These are phyloP conservation scores for Matsumyia berberina DNA, from an alignment of 2,888 invertebrate genomes.

Conservation along the genomic window DNA sequence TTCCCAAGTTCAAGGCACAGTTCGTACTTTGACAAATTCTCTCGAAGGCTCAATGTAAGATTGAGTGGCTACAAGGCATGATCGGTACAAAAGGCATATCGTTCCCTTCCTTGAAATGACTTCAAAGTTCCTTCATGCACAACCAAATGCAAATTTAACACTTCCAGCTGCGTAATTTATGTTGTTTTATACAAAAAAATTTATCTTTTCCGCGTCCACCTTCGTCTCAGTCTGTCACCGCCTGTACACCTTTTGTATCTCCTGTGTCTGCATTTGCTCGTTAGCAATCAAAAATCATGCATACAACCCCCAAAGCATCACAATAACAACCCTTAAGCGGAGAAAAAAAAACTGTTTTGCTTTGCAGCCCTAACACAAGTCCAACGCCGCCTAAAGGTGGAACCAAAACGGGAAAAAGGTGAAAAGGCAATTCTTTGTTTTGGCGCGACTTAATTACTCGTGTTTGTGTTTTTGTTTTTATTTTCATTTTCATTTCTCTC, in stretches of 20 bases:
- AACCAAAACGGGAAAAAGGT: slow-evolving; percentile 55
- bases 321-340: neutral
- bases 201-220: slow-evolving; percentile 14
- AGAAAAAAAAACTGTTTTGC: slow-evolving; percentile 25
- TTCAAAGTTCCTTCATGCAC: no score
- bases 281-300: slow-evolving; percentile 35
- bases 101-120: no score
- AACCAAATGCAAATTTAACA: slow-evolving; percentile 49
- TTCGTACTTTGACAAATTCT: no score
- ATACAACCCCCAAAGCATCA: neutral
- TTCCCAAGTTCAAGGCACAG: no score
- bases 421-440: slow-evolving; percentile 53
- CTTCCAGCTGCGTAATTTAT: slow-evolving; percentile 3
- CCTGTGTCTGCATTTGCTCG: slow-evolving; percentile 20
- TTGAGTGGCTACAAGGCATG: no score
- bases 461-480: slow-evolving; percentile 55
- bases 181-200: neutral
- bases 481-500: slow-evolving; percentile 20
- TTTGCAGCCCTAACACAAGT: slow-evolving; percentile 38
- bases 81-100: no score
- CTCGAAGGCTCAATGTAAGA: no score
- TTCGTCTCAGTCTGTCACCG: slow-evolving; percentile 2
- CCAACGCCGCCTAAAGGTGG: slow-evolving; percentile 28
- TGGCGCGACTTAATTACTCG: slow-evolving; percentile 68
- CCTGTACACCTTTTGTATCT: slow-evolving; percentile 1